A percentile compares a stretch with the other conserved stretches of the same genome.
Evolutionary conservation across 1,140 invertebrate genomes (phyloP).

Genomic region (Solenopsis invicta): DNA sequence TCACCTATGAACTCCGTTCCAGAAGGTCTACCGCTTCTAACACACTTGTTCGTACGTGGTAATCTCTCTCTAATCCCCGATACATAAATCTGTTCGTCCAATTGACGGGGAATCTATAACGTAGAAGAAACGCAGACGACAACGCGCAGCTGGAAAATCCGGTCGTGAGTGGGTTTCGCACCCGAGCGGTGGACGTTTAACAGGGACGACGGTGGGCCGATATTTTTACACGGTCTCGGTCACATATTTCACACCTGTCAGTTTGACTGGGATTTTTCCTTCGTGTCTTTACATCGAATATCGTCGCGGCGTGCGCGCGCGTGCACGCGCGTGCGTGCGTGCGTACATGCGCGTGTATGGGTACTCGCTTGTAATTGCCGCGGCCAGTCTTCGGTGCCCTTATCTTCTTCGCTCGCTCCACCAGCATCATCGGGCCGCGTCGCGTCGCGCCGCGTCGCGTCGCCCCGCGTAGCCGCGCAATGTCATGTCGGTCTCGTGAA

Average conservation of each 20-base stretch:
- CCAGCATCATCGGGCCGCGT: too few relatives aligned
- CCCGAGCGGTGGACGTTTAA: constrained; percentile 72
- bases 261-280: constrained; percentile 63
- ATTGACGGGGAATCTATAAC: constrained; percentile 38
- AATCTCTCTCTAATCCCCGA: constrained; percentile 28
- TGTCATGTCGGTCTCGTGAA: constrained; percentile 61
- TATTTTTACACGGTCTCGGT: constrained; percentile 76
- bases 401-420: constrained; percentile 61
- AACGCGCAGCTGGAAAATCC: constrained; percentile 70
- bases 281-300: constrained; percentile 43
- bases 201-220: constrained; percentile 80
- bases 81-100: constrained; percentile 45
- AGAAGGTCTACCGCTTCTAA: background rate
- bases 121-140: constrained; percentile 49
- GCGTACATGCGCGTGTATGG: background rate
- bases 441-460: too few relatives aligned
- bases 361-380: constrained; percentile 77
- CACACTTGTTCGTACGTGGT: background rate
- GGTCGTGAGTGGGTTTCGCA: constrained; percentile 76
- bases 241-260: constrained; percentile 80
- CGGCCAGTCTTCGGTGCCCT: constrained; percentile 68
- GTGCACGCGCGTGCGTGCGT: background rate
- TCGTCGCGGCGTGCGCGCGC: constrained; percentile 18
- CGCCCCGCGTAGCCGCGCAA: constrained; percentile 41
- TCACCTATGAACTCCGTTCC: background rate